Base-by-base conservation (phyloP, 2,113 vertebrate genomes). In the Equus przewalskii region DNA sequence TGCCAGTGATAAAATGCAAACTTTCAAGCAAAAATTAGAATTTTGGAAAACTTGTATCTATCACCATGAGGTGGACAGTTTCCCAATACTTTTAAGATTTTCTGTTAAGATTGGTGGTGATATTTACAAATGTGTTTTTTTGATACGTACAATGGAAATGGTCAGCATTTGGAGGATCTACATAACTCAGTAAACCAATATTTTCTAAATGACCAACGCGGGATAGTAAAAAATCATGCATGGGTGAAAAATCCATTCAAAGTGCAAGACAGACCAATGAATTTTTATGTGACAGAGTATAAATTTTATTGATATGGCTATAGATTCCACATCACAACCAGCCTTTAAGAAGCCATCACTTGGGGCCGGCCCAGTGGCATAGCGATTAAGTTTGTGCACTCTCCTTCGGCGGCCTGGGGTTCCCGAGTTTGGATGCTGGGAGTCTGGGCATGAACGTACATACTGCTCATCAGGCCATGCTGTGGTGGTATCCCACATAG, bases 11-110 rank as follows among this genome's bases (percentile, higher is more conserved):
- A 94, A 96, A 96, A 81, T 81, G 58, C 64, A 95, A 89, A 41
- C 36, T 94, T 94, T 85, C 49, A 33, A 92, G n/a, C 28, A 92
- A 92, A 83, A 83, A 51, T 65, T 36, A 65, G 83, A 94, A 75
- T 81, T 89, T 44, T 70, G 46, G 67, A n/a, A 94, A 56, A 86
- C 14, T 73, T 65, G 21, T n/a, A 30, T 87, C n/a, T 84, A 44
- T 62, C 33, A 44, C 72, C 26, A 2, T 41, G 60, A 96, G 64
- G 13, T 2, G 69, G 51, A 84, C 19, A 26, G 72, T 69, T 95
- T 96, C 33, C 60, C 21, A 56, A 60, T 36, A 67, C 76, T 58
- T 82, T 44, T 19, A 81, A 72, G 60, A 88, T 65, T 76, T 93
- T 88, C 44, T 33, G 12, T 85, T 78, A 64, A 73, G 80, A 90